A percentile compares a stretch with the other conserved stretches of the same genome.
These are phyloP conservation scores for Strigamia crassipes DNA, from an alignment of 2,888 invertebrate species.

Conservation along the genomic window DNA sequence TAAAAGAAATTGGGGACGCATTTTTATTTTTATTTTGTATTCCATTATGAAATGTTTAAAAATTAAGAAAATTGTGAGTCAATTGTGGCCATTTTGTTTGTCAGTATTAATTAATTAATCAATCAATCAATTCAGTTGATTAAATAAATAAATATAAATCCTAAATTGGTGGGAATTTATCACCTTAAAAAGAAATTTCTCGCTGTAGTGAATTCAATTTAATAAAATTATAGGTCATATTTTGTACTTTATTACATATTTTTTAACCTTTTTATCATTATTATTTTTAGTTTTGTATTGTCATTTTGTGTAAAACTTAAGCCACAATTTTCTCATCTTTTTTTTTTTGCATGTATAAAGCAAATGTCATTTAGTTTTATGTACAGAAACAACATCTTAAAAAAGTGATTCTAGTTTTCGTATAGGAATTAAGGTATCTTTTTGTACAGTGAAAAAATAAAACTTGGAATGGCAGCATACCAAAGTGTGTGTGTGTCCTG, in stretches of 20 bases:
- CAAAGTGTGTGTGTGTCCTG: background rate
- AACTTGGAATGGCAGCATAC: slow-evolving; percentile 14
- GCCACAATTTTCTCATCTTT: slow-evolving; percentile 21
- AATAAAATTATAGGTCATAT: background rate
- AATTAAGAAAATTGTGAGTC: background rate
- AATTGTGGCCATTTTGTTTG: slow-evolving; percentile 22
- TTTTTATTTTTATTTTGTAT: slow-evolving; percentile 8
- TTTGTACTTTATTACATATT: slow-evolving; percentile 10
- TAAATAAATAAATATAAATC: too few relatives aligned
- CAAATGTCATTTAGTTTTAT: slow-evolving; percentile 30
- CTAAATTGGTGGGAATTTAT: background rate
- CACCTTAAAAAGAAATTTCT: background rate
- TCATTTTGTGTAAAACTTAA: background rate
- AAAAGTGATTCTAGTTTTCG: slow-evolving; percentile 27
- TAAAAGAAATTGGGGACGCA: slow-evolving; percentile 3
- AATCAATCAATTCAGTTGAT: too few relatives aligned
- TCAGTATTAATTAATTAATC: background rate
- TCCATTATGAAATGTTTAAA: background rate
- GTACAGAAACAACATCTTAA: slow-evolving; percentile 25
- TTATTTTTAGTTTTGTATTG: background rate
- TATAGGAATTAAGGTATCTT: slow-evolving; percentile 30
- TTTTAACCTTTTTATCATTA: slow-evolving; percentile 1
- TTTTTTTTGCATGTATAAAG: slow-evolving; percentile 17
- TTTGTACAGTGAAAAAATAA: slow-evolving; percentile 30
- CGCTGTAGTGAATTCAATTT: background rate